phyloP scores from a whole-genome alignment of 2,797 vertebrate species.

The Coluber constrictor region DNA sequence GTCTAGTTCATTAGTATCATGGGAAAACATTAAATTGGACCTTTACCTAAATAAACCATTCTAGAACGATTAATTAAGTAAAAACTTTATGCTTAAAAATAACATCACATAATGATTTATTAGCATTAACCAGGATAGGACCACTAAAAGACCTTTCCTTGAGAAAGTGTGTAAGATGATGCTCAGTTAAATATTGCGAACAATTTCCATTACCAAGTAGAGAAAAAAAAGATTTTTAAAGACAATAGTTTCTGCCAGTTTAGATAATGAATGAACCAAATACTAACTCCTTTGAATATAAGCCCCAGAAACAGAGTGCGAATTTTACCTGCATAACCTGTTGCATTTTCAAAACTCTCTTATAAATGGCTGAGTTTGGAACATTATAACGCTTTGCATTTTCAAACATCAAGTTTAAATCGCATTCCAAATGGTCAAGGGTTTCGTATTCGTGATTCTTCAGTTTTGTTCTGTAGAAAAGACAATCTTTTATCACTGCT shows the following conservation, averaged over 20 bases:
- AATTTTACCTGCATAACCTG: conserved; percentile 91
- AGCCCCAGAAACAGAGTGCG: background rate
- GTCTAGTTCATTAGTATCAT: conserved; percentile 15
- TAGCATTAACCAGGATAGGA: conserved; percentile 19
- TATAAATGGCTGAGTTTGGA: conserved; percentile 95
- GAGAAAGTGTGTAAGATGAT: background rate
- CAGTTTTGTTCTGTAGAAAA: conserved; percentile 85
- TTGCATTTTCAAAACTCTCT: conserved; percentile 92
- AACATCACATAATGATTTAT: background rate
- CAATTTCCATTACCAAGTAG: conserved; percentile 11
- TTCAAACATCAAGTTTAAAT: conserved; percentile 95
- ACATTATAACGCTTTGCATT: conserved; percentile 96
- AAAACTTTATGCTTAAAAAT: background rate
- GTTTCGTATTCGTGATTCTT: conserved; percentile 94
- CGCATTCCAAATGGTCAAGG: conserved; percentile 90
- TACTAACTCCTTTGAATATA: background rate
- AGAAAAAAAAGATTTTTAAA: background rate
- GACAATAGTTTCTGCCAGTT: conserved; percentile 5
- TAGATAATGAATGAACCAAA: conserved; percentile 9
- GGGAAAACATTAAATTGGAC: conserved; percentile 7
- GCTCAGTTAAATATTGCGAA: background rate
- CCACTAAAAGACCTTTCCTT: background rate
- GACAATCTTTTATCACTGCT: conserved; percentile 20
- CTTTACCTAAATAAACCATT: conserved; percentile 4
- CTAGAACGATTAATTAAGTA: conserved; percentile 17